Base-by-base conservation (phyloP, 2,888 invertebrate species). In the Nomada ruficornis region DNA sequence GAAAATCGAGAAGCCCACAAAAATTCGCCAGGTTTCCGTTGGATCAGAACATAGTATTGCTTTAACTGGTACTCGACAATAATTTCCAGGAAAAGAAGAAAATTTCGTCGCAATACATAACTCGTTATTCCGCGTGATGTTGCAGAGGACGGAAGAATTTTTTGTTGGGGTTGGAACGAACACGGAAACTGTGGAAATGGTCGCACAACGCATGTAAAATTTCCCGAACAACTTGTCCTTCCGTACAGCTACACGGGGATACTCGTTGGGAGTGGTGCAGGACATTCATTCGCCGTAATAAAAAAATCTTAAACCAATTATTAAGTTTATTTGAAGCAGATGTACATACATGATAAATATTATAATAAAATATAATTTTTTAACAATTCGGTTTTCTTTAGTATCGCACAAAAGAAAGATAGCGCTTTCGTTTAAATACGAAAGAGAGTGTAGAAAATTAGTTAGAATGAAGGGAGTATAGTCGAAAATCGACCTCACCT, bases 161-260 rank as follows among this genome's bases (percentile, higher is more conserved):
- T 96, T 91, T 95, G 96, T 26, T 98, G 98, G 98, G 98, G 98
- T 0, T 98, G 98, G 98, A 98, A 98, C 94, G 98, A 98, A 91
- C 98, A 98, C 94, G 97, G 97, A 55, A 98, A 97, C 92, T 98
- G 98, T 90, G 98, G 98, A 72, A 96, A 96, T 86, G 96, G 96
- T 72, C 93, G 93, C 82, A 94, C 92, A 44, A 91, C 93, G 69
- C 94, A 95, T 88, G 93, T 95, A 54, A 86, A 92, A 64, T 88
- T 91, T 80, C 95, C 95, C 15, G 93, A 91, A 55, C 90, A 92
- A 86, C 93, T 95, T 44, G 11, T 75, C 5, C 42, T 90, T 68
- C 77, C 89, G 5, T 65, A 80, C 47, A 71, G 83, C 26, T 82
- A 44, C 13, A 76, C 77, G 20, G 89, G 84, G n/a, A 72, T 88